A percentile compares a stretch with the other conserved stretches of the same genome.
These are phyloP conservation scores for Odontesthes bonariensis DNA, from an alignment of 2,113 vertebrate species.

Conservation along the genomic window DNA sequence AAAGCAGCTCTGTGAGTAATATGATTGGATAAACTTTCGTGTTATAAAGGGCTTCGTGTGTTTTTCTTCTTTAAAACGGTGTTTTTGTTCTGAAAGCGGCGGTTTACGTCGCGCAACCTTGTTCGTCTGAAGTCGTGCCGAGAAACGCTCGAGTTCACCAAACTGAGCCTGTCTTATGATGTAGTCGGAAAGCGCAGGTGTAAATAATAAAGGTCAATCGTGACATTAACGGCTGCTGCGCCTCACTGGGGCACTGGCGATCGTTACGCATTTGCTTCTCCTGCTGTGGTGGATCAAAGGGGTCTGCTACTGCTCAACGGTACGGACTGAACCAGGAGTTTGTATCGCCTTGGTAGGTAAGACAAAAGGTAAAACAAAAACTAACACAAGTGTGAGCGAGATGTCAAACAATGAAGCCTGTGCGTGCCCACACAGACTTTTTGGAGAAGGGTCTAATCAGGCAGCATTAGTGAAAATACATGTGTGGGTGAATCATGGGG, in stretches of 20 bases:
- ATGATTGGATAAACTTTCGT: slow-evolving; percentile 1
- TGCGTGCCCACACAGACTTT: not conserved
- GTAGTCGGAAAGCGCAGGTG: not conserved
- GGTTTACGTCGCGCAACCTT: not conserved
- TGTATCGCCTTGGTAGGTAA: not conserved
- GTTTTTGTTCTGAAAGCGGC: not conserved
- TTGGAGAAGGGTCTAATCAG: slow-evolving; percentile 16
- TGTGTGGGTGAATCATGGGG: slow-evolving; percentile 21
- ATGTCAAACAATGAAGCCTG: slow-evolving; percentile 4
- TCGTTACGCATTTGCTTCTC: not conserved
- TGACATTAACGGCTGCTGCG: not conserved
- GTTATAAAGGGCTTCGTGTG: not conserved
- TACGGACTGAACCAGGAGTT: not conserved
- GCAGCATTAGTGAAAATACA: slow-evolving; percentile 11
- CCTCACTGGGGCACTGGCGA: not conserved
- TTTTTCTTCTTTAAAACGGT: not conserved
- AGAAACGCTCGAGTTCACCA: not conserved
- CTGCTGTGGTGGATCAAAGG: slow-evolving; percentile 4
- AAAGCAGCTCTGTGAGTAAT: slow-evolving; percentile 3
- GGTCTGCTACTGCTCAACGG: too few species aligned
- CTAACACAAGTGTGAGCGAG: not conserved
- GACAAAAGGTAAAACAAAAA: slow-evolving; percentile 8
- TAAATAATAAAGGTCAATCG: not conserved
- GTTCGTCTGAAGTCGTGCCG: not conserved
- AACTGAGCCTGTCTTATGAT: not conserved